Base-by-base conservation (phyloP, 2,113 vertebrate genomes). In the Triplophysa tibetana region DNA sequence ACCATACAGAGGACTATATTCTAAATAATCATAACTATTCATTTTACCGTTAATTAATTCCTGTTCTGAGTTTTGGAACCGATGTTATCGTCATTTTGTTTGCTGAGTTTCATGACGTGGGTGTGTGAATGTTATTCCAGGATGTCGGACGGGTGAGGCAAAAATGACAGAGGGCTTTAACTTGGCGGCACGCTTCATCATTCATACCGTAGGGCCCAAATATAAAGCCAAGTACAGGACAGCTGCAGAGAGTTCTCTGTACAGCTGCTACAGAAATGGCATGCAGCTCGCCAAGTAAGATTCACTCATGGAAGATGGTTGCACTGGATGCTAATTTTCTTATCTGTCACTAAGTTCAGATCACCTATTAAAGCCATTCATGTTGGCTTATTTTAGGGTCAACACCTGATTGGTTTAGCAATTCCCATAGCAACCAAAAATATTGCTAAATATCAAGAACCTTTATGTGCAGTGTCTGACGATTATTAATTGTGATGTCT, bases 121-220 rank as follows among this genome's bases (percentile, higher is more conserved):
- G 16, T 63, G n/a, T 82, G 66, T 82, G 7, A 12, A 45, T 85
- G 1, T 72, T 45, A 54, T 2, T 83, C 7, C 87, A 99, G 98
- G 96, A 45, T 99, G 98, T 88, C 94, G 97, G 79, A 99, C 98
- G 0, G 98, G 97, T 0, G 98, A 99, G 86, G 97, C 94, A 1
- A 99, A 98, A 83, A 89, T 98, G 85, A 99, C 98, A 0, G 96
- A 99, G 88, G 97, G 96, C 0, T 99, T 98, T 86, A 95, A 94
- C 73, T 89, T 99, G 85, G 96, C 97, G 1, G 95, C 97, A 0
- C 92, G 97, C 50, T 99, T 96, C 92, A 98, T 99, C 90, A 92
- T 99, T 81, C 97, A 99, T 90, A 99, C 98, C 0, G 98, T 99
- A 84, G 98, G 97, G 26, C 98, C 98, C 5, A 98, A 98, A 80